These are phyloP conservation scores for Electrona antarctica DNA, from an alignment of 2,113 vertebrate species.

Conservation along the genomic window DNA sequence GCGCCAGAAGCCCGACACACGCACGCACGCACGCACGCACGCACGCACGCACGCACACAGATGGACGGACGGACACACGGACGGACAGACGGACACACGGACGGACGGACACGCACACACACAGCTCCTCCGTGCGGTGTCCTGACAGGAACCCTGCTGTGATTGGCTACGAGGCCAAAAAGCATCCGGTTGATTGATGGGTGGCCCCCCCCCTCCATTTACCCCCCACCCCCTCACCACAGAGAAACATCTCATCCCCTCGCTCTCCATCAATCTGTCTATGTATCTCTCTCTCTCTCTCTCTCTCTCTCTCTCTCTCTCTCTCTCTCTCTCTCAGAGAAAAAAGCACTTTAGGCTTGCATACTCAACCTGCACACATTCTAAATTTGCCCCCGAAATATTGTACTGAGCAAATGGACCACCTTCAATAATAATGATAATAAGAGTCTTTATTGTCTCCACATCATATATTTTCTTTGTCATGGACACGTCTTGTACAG, in stretches of 20 bases:
- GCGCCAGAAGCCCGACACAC: neutral
- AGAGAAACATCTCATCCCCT: slow-evolving; percentile 26
- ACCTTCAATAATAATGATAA: too few relatives aligned
- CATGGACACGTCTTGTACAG: neutral
- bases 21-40: neutral
- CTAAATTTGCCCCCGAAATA: too few relatives aligned
- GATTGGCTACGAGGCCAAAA: slow-evolving; percentile 43
- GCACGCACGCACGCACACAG: neutral
- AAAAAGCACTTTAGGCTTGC: too few relatives aligned
- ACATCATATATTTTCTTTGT: too few relatives aligned
- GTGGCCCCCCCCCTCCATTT: neutral
- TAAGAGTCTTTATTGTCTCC: too few relatives aligned
- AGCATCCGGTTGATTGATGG: slow-evolving; percentile 70
- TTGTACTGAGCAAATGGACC: too few relatives aligned
- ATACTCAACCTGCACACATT: neutral
- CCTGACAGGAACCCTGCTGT: slow-evolving; percentile 47
- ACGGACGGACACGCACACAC: slow-evolving; percentile 12
- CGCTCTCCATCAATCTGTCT: neutral
- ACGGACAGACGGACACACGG: slow-evolving; percentile 16
- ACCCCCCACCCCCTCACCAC: slow-evolving; percentile 6
- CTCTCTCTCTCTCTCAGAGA: slow-evolving; percentile 42
- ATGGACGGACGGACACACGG: neutral
- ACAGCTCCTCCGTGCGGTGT: slow-evolving; percentile 10
- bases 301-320: slow-evolving; percentile 8
- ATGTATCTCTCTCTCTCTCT: slow-evolving; percentile 47